phyloP scores from a whole-genome alignment of 2,888 invertebrate genomes.

The Acrobeloides nanus region DNA sequence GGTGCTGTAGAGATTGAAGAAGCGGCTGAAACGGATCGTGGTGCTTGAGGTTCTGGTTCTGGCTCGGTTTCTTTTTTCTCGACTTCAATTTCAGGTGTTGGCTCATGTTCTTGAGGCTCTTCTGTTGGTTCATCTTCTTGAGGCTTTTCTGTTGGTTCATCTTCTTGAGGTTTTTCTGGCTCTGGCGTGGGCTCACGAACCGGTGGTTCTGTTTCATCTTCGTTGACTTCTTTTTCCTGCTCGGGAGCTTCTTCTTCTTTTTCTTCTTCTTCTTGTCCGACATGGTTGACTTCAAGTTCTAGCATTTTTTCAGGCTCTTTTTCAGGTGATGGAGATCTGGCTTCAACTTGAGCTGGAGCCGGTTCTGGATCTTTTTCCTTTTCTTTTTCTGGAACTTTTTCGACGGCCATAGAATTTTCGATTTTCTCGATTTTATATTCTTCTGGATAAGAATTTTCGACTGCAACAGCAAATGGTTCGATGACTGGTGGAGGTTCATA shows the following conservation, averaged over 20 bases:
- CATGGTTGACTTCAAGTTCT: constrained; percentile 1
- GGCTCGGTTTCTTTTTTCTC: constrained; percentile 2
- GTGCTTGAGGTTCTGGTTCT: neutral
- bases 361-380: constrained; percentile 11
- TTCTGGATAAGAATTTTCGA: constrained; percentile 3
- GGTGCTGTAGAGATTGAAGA: neutral
- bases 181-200: neutral
- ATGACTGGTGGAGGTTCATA: no score
- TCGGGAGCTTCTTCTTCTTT: constrained; percentile 6
- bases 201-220: constrained; percentile 1
- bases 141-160: neutral
- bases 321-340: constrained; percentile 6
- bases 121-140: neutral
- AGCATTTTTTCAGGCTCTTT: constrained; percentile 1
- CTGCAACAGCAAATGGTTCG: constrained; percentile 2
- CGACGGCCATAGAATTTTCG: no score
- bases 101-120: neutral
- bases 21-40: neutral
- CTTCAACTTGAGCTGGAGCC: neutral
- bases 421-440: constrained; percentile 17
- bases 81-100: constrained; percentile 3
- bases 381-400: no score
- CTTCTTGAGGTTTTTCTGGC: constrained; percentile 1
- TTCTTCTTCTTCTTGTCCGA: neutral
- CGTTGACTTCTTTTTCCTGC: constrained; percentile 4